Conservation (phyloP, 2,113 vertebrate genomes). For the Poicephalus gulielmi region DNA sequence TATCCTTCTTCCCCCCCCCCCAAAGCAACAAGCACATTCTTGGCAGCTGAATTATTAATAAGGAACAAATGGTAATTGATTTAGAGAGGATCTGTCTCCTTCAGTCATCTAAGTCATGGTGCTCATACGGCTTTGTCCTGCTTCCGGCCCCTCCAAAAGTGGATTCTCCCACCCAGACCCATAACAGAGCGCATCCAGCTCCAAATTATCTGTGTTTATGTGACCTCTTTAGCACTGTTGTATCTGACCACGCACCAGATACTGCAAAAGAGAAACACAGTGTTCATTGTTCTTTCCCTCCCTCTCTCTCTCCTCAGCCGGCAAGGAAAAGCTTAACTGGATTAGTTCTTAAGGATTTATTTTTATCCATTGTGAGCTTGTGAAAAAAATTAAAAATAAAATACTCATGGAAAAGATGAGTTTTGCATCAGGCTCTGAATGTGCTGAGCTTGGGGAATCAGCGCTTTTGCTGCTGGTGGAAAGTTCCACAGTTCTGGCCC, state of each 20-base stretch:
- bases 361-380: constrained; percentile 38
- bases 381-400: background rate
- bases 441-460: constrained; percentile 49
- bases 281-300: constrained; percentile 4
- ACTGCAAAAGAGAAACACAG: constrained; percentile 17
- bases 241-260: constrained; percentile 31
- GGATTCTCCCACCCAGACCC: background rate
- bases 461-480: constrained; percentile 10
- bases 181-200: background rate
- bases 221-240: background rate
- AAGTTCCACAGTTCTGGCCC: constrained; percentile 49
- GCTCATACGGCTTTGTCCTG: background rate
- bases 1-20: background rate
- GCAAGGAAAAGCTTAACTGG: background rate
- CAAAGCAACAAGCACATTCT: constrained; percentile 29
- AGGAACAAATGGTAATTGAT: constrained; percentile 50
- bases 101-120: background rate
- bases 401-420: constrained; percentile 51
- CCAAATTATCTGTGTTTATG: background rate
- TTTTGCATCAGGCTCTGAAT: constrained; percentile 48
- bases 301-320: background rate
- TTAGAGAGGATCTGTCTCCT: constrained; percentile 13
- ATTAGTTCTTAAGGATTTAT: constrained; percentile 31
- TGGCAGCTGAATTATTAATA: constrained; percentile 66
- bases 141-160: background rate